phyloP scores from a whole-genome alignment of 2,113 vertebrate species.

The Raja brachyura region DNA sequence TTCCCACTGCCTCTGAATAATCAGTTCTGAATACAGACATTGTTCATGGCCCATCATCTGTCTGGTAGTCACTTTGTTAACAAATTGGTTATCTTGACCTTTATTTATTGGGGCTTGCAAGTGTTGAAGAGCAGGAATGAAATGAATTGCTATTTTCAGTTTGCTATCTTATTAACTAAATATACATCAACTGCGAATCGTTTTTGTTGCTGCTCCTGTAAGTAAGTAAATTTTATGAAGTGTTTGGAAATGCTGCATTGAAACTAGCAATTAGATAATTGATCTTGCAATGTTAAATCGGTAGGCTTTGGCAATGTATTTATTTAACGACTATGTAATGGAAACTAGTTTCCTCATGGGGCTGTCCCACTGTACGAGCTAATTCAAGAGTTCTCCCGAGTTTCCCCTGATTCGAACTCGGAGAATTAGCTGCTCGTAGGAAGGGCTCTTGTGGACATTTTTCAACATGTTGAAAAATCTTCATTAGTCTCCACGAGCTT shows the following conservation, averaged over 20 bases:
- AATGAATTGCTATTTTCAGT: not conserved
- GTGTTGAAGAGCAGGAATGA: not conserved
- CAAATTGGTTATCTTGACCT: not conserved
- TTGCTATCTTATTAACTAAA: not conserved
- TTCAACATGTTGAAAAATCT: no score
- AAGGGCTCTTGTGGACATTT: no score
- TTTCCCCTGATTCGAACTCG: no score
- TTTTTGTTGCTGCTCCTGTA: not conserved
- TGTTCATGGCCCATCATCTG: not conserved
- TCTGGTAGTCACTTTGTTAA: not conserved
- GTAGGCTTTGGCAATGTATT: not conserved
- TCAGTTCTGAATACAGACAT: no score
- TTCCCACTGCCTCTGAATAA: not conserved
- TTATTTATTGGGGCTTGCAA: not conserved
- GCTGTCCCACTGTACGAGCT: no score
- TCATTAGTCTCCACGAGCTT: no score
- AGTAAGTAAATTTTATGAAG: not conserved
- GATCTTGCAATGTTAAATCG: not conserved
- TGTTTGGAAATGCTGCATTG: not conserved
- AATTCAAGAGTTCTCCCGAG: no score
- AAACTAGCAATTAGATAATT: not conserved
- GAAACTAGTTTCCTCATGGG: not conserved
- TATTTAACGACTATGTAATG: not conserved
- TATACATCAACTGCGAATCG: not conserved
- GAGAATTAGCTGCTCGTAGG: no score